Evolutionary conservation across 1,140 invertebrate genomes (phyloP).

Genomic region (Paracyclopina nana): DNA sequence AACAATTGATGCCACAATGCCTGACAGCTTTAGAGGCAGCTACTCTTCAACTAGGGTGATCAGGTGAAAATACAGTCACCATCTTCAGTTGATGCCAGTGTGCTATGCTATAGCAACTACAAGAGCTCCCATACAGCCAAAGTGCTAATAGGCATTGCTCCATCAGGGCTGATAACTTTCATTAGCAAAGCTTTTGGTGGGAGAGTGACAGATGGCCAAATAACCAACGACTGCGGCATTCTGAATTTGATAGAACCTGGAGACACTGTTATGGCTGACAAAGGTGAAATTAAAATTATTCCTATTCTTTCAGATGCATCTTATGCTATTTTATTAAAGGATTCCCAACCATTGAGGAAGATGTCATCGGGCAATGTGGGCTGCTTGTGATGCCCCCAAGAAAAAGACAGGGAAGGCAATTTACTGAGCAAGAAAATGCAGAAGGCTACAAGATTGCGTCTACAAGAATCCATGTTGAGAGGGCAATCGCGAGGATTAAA

Average conservation of each 20-base stretch:
- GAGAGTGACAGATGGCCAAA: slow-evolving; percentile 24
- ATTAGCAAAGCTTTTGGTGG: slow-evolving; percentile 26
- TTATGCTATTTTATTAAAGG: no score
- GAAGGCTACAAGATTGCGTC: slow-evolving; percentile 22
- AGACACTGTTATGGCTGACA: slow-evolving; percentile 26
- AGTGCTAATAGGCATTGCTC: slow-evolving; percentile 26
- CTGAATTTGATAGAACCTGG: slow-evolving; percentile 25
- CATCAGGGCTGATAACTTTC: slow-evolving; percentile 26
- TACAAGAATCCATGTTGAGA: slow-evolving; percentile 25
- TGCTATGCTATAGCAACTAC: not conserved
- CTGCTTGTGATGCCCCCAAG: slow-evolving; percentile 24
- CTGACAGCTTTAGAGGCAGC: slow-evolving; percentile 23
- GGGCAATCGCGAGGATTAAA: slow-evolving; percentile 22
- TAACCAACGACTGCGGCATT: slow-evolving; percentile 24
- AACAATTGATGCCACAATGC: slow-evolving; percentile 21
- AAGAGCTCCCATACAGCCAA: slow-evolving; percentile 24
- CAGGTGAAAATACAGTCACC: slow-evolving; percentile 26
- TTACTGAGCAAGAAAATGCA: slow-evolving; percentile 21
- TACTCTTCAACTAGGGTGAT: slow-evolving; percentile 25
- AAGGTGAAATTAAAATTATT: no score
- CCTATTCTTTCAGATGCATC: no score
- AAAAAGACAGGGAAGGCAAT: slow-evolving; percentile 19
- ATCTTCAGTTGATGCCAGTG: not conserved
- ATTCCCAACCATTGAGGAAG: slow-evolving; percentile 23
- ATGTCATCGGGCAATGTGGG: slow-evolving; percentile 17